These are phyloP conservation scores for Drosophila hamatofila DNA, from an alignment of 2,888 invertebrate genomes.

Conservation along the genomic window DNA sequence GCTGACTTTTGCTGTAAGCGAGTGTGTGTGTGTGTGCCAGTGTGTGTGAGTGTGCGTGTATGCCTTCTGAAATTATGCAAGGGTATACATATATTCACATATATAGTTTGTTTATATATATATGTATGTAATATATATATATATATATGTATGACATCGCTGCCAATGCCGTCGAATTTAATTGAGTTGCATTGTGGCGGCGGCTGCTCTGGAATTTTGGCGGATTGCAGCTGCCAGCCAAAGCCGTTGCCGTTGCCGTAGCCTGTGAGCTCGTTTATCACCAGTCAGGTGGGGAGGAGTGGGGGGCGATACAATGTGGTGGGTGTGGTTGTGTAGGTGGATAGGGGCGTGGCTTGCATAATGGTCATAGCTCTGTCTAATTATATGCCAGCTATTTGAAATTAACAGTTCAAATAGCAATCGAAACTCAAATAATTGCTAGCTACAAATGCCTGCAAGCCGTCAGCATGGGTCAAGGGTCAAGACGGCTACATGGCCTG, in stretches of 20 bases:
- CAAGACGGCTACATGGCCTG: not conserved
- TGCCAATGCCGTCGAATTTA: conserved; percentile 69
- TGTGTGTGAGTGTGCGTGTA: conserved; percentile 13
- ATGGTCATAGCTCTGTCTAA: conserved; percentile 35
- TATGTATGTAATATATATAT: not conserved
- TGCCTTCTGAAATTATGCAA: conserved; percentile 65
- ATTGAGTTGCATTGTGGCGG: conserved; percentile 74
- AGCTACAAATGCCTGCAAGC: conserved; percentile 20
- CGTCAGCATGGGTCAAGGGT: conserved; percentile 5
- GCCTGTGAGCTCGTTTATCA: conserved; percentile 42
- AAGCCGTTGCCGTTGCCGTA: too few relatives aligned
- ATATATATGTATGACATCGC: conserved; percentile 48
- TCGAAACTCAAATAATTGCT: conserved; percentile 34
- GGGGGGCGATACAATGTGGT: not conserved
- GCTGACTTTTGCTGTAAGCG: conserved; percentile 34
- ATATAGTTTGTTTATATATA: conserved; percentile 5
- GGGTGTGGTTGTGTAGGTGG: not conserved
- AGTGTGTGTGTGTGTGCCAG: conserved; percentile 4
- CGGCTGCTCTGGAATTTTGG: conserved; percentile 40
- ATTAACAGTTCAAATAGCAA: conserved; percentile 56
- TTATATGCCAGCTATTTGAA: conserved; percentile 46
- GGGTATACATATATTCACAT: conserved; percentile 25
- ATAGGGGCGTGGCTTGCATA: conserved; percentile 3
- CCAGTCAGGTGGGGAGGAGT: not conserved
- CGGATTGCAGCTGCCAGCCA: conserved; percentile 54